Percentiles rank a stretch among this genome's conserved stretches.
Evolutionary conservation across 2,888 invertebrate genomes (phyloP).

Genomic region (Drosophila suboccidentalis): DNA sequence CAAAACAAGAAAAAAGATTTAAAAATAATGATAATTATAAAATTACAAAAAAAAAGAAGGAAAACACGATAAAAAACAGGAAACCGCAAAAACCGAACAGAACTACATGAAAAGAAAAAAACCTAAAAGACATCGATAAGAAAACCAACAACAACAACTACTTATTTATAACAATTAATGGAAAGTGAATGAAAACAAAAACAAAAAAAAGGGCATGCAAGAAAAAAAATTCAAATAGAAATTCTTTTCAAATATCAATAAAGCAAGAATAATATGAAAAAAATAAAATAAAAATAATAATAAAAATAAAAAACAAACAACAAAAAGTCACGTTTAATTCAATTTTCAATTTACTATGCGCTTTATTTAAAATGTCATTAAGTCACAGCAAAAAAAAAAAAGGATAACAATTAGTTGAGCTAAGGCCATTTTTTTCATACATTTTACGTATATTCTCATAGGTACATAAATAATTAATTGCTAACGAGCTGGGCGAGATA

Average conservation of each 20-base stretch:
- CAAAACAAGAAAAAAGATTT: not conserved
- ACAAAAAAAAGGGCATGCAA: constrained; percentile 47
- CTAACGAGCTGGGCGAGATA: constrained; percentile 26
- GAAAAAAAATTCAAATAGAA: constrained; percentile 73
- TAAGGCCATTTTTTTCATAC: constrained; percentile 47
- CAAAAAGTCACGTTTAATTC: not conserved
- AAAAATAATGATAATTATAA: constrained; percentile 31
- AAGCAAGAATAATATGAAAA: constrained; percentile 69
- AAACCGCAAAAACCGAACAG: constrained; percentile 28
- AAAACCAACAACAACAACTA: constrained; percentile 34
- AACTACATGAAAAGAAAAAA: constrained; percentile 32
- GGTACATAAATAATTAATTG: constrained; percentile 53
- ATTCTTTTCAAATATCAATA: constrained; percentile 83
- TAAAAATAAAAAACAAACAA: constrained; percentile 13
- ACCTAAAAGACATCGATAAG: constrained; percentile 49
- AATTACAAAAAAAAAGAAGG: constrained; percentile 14
- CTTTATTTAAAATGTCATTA: constrained; percentile 59
- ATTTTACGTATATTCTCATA: constrained; percentile 20
- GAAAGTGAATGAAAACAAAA: constrained; percentile 52
- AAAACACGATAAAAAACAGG: constrained; percentile 34
- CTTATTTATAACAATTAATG: constrained; percentile 65
- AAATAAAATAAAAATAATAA: constrained; percentile 14
- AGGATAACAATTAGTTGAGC: constrained; percentile 43
- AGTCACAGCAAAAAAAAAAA: constrained; percentile 62
- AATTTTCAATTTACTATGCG: constrained; percentile 33